Percentiles rank a stretch among this genome's conserved stretches.
phyloP scores from a whole-genome alignment of 2,797 vertebrate genomes.

The Tiaroga cobitis region DNA sequence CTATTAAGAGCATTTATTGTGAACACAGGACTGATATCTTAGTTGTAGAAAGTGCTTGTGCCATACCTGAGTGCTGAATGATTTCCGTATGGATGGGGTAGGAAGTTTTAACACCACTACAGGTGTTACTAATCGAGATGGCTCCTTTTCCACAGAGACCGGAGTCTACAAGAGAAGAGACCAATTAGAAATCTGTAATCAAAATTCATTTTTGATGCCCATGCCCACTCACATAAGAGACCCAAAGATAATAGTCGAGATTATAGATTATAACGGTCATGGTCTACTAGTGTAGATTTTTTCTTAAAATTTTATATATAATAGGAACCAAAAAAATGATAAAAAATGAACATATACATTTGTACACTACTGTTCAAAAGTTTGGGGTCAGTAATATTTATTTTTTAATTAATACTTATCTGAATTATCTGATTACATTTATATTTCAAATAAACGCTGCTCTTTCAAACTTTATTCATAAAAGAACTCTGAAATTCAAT shows the following conservation, averaged over 20 bases:
- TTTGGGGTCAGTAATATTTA: not conserved
- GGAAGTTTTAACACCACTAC: slow-evolving; percentile 84
- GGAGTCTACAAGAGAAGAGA: slow-evolving; percentile 63
- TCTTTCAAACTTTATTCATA: not conserved
- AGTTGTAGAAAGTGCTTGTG: not conserved
- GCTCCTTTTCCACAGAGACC: slow-evolving; percentile 83
- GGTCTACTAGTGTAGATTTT: not conserved
- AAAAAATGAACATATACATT: not conserved
- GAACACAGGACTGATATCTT: not conserved
- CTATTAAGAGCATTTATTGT: not conserved
- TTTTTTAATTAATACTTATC: not conserved
- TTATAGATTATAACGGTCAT: not conserved
- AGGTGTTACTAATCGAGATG: slow-evolving; percentile 76
- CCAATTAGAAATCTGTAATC: not conserved
- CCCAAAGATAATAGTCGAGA: too few relatives aligned
- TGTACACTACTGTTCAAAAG: not conserved
- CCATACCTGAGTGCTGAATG: slow-evolving; percentile 91
- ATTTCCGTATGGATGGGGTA: slow-evolving; percentile 86
- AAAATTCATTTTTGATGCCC: not conserved
- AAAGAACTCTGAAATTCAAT: not conserved
- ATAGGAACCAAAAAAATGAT: not conserved
- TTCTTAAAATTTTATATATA: not conserved
- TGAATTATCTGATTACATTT: not conserved
- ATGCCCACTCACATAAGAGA: not conserved
- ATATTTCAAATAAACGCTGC: not conserved